A percentile compares a stretch with the other conserved stretches of the same genome.
These are phyloP conservation scores for Noctilio leporinus DNA, from an alignment of 2,113 vertebrate genomes.

Conservation along the genomic window DNA sequence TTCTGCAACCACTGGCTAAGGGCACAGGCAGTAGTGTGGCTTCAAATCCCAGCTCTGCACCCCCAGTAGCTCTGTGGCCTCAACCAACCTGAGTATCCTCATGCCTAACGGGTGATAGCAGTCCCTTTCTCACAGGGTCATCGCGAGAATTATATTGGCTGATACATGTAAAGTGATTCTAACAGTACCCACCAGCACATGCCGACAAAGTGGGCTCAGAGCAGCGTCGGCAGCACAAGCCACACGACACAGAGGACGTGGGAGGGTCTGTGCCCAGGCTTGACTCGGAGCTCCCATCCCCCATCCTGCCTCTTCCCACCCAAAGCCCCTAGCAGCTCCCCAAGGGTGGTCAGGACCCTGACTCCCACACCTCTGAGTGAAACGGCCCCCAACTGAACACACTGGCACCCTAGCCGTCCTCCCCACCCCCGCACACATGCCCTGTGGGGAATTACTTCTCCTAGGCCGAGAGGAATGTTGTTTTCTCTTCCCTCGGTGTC, in stretches of 20 bases:
- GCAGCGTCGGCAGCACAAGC: neutral
- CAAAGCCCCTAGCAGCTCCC: neutral
- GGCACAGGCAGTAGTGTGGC: accelerated
- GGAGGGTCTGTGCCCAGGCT: neutral
- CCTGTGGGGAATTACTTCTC: neutral
- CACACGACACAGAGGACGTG: accelerated
- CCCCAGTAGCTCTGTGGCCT: neutral
- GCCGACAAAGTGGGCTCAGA: neutral
- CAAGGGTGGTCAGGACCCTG: neutral
- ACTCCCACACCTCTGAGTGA: too few species aligned
- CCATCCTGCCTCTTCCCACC: neutral
- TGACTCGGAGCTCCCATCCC: neutral
- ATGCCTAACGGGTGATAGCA: accelerated
- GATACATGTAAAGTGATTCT: neutral
- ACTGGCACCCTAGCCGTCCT: accelerated
- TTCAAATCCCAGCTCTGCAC: neutral
- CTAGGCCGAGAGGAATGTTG: neutral
- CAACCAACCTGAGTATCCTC: neutral
- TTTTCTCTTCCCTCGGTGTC: neutral
- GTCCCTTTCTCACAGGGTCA: too few species aligned
- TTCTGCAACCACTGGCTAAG: neutral
- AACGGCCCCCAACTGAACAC: neutral
- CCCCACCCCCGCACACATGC: neutral
- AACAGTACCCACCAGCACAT: accelerated
- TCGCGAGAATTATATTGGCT: accelerated